Base-by-base conservation (phyloP, 2,113 vertebrate species). In the Astur gentilis region DNA sequence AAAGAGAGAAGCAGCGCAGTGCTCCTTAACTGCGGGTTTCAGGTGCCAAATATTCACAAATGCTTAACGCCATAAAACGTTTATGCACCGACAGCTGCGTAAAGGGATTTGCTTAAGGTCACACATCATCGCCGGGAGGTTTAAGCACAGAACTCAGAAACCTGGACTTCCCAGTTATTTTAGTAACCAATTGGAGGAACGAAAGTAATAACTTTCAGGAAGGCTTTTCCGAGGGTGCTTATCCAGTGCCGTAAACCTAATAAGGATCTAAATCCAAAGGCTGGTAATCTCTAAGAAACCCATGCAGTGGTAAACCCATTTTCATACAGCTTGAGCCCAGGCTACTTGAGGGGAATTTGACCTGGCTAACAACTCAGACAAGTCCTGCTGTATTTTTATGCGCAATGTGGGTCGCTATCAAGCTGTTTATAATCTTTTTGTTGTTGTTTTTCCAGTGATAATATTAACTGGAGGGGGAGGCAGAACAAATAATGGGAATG, bases 41-140 rank as follows among this genome's bases (percentile, higher is more conserved):
- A 4, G 27, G n/a, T 31, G 54, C n/a, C 50, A 2, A 17, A 19
- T 9, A 3, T 11, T 60, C 32, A 3, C 5, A 3, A 36, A 17
- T 16, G 23, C 60, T 26, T 12, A 26, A 11, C 6, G 1, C 38
- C 38, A 8, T 25, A 0, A 27, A 8, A 20, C 2, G 38, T 9
- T 21, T 7, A 2, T 16, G 29, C 66, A 6, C 13, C 15, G 1
- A 8, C 31, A 27, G 32, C 64, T 21, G 49, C 6, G 2, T 14
- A 7, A 9, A 23, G 13, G 22, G 50, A 36, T 45, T 7, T 10
- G 25, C 34, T 23, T 32, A 6, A 17, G 40, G 55, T 8, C 69
- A 15, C 5, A 2, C 19, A 1, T 32, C 18, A 9, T 7, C 52
- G 0, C 11, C 4, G 20, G 22, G 16, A 6, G n/a, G 4, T 16